Conservation (phyloP, 1,140 invertebrate genomes). For the Ditylenchus dipsaci region DNA sequence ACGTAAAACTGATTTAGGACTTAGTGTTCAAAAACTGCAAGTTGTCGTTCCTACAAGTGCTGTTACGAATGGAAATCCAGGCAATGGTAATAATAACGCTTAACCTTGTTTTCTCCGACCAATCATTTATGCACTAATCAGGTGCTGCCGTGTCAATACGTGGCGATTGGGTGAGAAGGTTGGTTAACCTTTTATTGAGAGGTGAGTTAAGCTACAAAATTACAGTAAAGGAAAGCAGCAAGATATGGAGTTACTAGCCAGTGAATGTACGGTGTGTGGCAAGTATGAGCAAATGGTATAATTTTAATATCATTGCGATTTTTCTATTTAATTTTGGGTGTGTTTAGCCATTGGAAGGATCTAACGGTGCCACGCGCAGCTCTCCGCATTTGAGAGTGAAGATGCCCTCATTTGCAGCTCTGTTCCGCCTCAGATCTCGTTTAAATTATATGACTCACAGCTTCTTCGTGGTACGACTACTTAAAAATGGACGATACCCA, state of each 20-base stretch:
- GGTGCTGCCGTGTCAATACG: not conserved
- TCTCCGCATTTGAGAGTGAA: too few relatives aligned
- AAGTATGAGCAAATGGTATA: conserved; percentile 18
- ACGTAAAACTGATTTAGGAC: not conserved
- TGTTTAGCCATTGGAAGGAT: not conserved
- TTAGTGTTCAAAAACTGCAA: not conserved
- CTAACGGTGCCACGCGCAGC: too few relatives aligned
- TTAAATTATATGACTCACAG: conserved; percentile 9
- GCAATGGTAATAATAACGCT: not conserved
- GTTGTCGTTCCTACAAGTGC: not conserved
- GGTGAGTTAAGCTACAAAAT: too few relatives aligned
- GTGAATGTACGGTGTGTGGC: conserved; percentile 22
- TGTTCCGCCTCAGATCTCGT: conserved; percentile 16
- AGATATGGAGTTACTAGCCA: conserved; percentile 42
- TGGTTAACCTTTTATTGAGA: too few relatives aligned
- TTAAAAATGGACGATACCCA: too few relatives aligned
- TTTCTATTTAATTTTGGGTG: not conserved
- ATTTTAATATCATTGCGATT: not conserved
- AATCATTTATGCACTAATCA: too few relatives aligned
- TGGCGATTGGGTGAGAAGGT: not conserved
- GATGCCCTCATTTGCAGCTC: not conserved
- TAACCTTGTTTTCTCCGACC: too few relatives aligned
- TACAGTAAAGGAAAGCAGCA: conserved; percentile 41
- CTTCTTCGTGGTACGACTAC: too few relatives aligned
- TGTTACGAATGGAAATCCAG: not conserved